Evolutionary conservation across 2,888 invertebrate genomes (phyloP), one percentile per base, ranked within the genome.

Genomic region (Drosophila nr. medialis): DNA sequence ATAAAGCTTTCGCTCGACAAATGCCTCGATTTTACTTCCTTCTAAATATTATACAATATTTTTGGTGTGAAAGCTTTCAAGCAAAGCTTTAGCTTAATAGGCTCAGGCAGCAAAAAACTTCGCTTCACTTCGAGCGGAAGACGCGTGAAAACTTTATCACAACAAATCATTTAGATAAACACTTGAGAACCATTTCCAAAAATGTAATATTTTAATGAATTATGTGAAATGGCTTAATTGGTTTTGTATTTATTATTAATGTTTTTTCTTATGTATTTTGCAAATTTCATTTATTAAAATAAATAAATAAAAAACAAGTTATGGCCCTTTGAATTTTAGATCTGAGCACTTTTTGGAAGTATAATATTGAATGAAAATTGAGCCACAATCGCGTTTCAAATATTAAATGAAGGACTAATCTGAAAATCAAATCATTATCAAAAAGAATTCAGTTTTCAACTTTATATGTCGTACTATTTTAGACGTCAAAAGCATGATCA

Each of bases 1-100:
- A 8, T 4, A 48, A 51, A 77, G 77, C 77, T 77, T 76, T 65
- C 45, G 49, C 77, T 80, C 76, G 15, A 15, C 18, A 53, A 69
- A 62, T 60, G 61, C 21, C 59, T 69, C 61, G 18, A 45, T 62
- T 53, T n/a, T 38, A 36, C 30, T 54, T 40, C 51, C 51, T 54
- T 53, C 51, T 60, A 55, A 62, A 65, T 70, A 50, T 63, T 77
- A 63, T 63, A 76, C 42, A 80, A 77, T 75, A 60, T 58, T 75
- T 75, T 50, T 53, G 15, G 34, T 10, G 42, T 8, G 30, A 76
- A 80, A 77, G 80, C 77, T 80, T 45, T 42, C 11, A 2, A 10
- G 11, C 4, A 48, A 58, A 75, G 75, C 78, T 75, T 65, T 62
- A 32, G 30, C 30, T 50, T 21, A 10, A 32, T 58, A 49, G 48